phyloP scores from a whole-genome alignment of 2,113 vertebrate genomes.

The Burhinus oedicnemus region DNA sequence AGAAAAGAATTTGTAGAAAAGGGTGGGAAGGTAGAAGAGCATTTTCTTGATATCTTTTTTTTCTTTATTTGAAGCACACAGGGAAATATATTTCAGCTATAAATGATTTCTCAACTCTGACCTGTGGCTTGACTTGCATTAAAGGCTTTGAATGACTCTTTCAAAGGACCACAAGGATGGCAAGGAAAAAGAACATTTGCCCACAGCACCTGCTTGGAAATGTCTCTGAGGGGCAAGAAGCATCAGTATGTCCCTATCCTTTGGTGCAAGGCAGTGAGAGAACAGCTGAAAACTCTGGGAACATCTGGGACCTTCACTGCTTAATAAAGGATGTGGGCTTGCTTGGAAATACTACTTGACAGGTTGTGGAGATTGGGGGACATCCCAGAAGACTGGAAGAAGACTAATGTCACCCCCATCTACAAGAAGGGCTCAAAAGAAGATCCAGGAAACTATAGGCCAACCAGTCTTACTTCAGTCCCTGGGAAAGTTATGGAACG shows the following conservation, averaged over 20 bases:
- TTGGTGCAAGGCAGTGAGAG: background rate
- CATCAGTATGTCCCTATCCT: background rate
- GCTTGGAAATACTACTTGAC: background rate
- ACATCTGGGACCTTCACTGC: background rate
- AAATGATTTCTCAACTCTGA: background rate
- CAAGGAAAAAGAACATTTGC: background rate
- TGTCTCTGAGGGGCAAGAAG: background rate
- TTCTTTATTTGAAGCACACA: background rate
- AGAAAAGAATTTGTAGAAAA: slow-evolving; percentile 10
- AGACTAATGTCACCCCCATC: background rate
- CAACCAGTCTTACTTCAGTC: background rate
- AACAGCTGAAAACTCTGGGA: background rate
- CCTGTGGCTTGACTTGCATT: background rate
- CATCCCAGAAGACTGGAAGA: background rate
- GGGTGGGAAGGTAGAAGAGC: background rate
- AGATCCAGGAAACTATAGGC: background rate
- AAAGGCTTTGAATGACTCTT: background rate
- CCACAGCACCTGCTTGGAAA: background rate
- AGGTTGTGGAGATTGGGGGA: background rate
- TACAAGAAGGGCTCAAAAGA: background rate
- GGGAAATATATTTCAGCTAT: background rate
- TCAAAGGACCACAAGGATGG: background rate
- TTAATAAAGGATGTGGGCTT: background rate
- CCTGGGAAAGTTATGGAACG: background rate
- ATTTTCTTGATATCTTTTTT: background rate